phyloP scores from a whole-genome alignment of 2,888 invertebrate species.

The Oxytorus armatus region DNA sequence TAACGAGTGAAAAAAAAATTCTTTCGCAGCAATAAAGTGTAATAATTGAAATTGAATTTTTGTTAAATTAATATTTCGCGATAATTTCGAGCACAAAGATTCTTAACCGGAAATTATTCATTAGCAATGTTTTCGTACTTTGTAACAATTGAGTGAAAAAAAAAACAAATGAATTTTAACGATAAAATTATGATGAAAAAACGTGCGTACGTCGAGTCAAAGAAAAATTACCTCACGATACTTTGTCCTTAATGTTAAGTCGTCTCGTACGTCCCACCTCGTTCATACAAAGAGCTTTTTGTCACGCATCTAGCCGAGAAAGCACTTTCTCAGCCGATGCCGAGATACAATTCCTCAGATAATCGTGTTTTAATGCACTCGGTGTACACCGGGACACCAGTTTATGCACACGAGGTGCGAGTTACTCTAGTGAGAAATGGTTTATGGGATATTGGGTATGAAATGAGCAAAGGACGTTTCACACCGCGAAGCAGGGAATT shows the following conservation, averaged over 20 bases:
- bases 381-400: conserved; percentile 9
- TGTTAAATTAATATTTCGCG: no score
- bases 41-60: no score
- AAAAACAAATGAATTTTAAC: no score
- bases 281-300: conserved; percentile 6
- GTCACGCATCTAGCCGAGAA: conserved; percentile 29
- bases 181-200: no score
- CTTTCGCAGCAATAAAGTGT: no score
- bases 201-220: conserved; percentile 19
- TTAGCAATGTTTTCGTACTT: no score
- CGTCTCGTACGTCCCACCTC: not conserved
- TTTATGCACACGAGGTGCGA: conserved; percentile 52
- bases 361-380: conserved; percentile 26
- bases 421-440: conserved; percentile 72
- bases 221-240: not conserved
- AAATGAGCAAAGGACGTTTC: conserved; percentile 82
- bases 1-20: no score
- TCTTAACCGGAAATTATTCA: no score
- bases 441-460: conserved; percentile 81
- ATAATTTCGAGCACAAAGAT: no score
- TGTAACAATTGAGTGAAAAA: no score
- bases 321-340: conserved; percentile 6
- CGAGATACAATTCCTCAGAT: conserved; percentile 20
- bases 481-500: conserved; percentile 81
- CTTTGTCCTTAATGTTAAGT: no score